Evolutionary conservation across 2,888 invertebrate genomes (phyloP).

Genomic region (Drosophila hawaiiensis): DNA sequence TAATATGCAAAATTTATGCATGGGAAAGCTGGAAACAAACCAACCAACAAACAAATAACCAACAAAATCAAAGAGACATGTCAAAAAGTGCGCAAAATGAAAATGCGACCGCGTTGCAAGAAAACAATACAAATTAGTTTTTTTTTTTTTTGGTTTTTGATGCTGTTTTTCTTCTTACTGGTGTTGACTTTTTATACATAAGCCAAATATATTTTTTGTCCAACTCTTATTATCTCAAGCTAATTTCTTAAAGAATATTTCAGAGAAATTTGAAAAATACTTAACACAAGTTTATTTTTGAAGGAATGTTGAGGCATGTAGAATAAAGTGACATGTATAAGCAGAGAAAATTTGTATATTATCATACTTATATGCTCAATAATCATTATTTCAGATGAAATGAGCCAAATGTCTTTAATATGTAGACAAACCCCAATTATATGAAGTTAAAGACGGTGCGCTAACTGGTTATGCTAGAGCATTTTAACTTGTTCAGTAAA

Average conservation of each 20-base stretch:
- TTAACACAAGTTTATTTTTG: background rate
- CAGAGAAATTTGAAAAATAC: background rate
- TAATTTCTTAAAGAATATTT: background rate
- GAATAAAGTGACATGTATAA: background rate
- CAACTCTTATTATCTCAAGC: background rate
- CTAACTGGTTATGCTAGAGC: background rate
- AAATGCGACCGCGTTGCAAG: constrained; percentile 24
- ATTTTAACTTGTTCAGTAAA: background rate
- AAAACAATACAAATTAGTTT: constrained; percentile 76
- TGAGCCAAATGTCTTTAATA: background rate
- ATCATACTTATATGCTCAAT: too few relatives aligned
- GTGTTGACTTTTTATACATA: background rate
- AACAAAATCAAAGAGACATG: constrained; percentile 29
- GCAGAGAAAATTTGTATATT: background rate
- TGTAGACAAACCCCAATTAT: background rate
- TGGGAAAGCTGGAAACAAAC: constrained; percentile 77
- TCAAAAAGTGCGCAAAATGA: constrained; percentile 28
- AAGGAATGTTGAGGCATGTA: background rate
- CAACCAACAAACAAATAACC: constrained; percentile 42
- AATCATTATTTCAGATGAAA: background rate
- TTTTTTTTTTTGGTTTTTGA: constrained; percentile 11
- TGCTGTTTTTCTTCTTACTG: constrained; percentile 2
- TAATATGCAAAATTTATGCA: constrained; percentile 80
- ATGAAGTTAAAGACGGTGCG: background rate
- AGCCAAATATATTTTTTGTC: background rate